Evolutionary conservation across 2,888 invertebrate species (phyloP).

Genomic region (Apamea monoglypha): DNA sequence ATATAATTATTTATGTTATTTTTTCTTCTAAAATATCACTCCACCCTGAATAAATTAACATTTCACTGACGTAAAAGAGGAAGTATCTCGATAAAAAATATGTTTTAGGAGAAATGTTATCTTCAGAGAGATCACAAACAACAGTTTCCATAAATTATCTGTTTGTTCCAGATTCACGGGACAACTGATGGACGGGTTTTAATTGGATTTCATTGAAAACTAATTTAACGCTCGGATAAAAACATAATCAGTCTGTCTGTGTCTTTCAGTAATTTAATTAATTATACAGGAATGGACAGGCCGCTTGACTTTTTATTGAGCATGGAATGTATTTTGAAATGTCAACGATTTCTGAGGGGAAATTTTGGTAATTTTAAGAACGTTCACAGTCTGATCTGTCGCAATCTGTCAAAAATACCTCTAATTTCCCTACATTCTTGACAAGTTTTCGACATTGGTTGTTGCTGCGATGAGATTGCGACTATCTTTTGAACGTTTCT

Average conservation of each 20-base stretch:
- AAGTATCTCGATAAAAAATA: conserved; percentile 4
- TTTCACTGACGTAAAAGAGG: neutral
- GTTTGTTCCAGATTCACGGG: conserved; percentile 45
- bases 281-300: conserved; percentile 1
- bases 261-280: conserved; percentile 28
- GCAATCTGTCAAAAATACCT: neutral
- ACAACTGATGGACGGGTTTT: conserved; percentile 54
- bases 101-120: conserved; percentile 3
- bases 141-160: conserved; percentile 38
- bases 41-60: neutral
- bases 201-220: conserved; percentile 50
- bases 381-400: neutral
- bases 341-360: neutral
- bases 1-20: neutral
- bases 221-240: conserved; percentile 36
- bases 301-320: neutral
- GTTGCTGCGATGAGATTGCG: neutral
- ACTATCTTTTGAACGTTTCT: neutral
- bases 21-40: neutral
- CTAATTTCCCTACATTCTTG: neutral
- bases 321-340: neutral
- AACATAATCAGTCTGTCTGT: conserved; percentile 31
- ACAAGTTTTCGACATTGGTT: neutral
- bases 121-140: conserved; percentile 33
- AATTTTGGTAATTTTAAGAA: neutral